Evolutionary conservation across 2,888 invertebrate species (phyloP).

Genomic region (Pyralis farinalis): DNA sequence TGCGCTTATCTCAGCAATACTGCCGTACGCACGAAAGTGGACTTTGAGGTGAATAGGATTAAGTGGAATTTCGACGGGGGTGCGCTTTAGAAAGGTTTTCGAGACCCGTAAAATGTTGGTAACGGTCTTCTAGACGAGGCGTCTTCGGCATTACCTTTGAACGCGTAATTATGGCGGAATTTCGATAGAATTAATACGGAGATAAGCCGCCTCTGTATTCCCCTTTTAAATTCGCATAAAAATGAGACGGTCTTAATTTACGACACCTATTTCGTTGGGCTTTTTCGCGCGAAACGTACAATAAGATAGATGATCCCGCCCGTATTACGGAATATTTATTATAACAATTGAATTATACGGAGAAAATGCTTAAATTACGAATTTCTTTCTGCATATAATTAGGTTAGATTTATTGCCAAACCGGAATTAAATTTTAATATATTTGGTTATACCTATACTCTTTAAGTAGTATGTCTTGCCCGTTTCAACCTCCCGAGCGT

Average conservation of each 20-base stretch:
- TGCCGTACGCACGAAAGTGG: conserved; percentile 29
- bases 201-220: conserved; percentile 53
- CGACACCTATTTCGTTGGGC: conserved; percentile 18
- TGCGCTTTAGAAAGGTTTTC: conserved; percentile 13
- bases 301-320: conserved; percentile 1
- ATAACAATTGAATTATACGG: neutral
- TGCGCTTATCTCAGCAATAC: conserved; percentile 42
- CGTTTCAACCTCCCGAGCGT: too few relatives aligned
- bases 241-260: conserved; percentile 26
- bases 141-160: conserved; percentile 65
- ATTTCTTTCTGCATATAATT: too few relatives aligned
- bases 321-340: neutral
- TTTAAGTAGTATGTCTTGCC: too few relatives aligned
- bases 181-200: conserved; percentile 66
- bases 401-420: too few relatives aligned
- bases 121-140: conserved; percentile 40
- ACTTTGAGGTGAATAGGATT: conserved; percentile 29
- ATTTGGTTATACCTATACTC: too few relatives aligned
- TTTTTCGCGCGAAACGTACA: conserved; percentile 4
- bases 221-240: conserved; percentile 27
- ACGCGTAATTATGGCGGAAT: conserved; percentile 72
- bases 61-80: conserved; percentile 29
- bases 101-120: conserved; percentile 38
- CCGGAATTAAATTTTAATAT: too few relatives aligned
- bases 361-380: neutral